Base-by-base conservation (phyloP, 1,140 invertebrate genomes). In the Drosophila lowei region DNA sequence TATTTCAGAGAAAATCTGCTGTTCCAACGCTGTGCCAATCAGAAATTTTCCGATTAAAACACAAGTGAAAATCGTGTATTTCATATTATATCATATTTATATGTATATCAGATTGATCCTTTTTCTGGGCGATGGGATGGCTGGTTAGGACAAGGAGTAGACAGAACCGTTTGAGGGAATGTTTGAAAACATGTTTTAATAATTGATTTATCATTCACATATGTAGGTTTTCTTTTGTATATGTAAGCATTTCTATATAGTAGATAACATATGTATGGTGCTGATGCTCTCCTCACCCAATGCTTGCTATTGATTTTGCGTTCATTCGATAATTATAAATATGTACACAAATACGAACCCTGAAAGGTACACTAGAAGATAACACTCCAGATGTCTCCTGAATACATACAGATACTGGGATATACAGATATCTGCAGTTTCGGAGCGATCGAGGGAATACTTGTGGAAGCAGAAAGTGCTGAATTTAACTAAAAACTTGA, bases 111-210 rank as follows among this genome's bases (percentile, higher is more conserved):
- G n/a, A n/a, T n/a, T n/a, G n/a, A n/a, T n/a, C n/a, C n/a, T n/a
- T n/a, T n/a, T n/a, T n/a, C n/a, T n/a, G n/a, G n/a, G n/a, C n/a
- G n/a, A n/a, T n/a, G n/a, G 49, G 3, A 15, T 30, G 44, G 3
- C 7, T 5, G 15, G 13, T 52, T 1, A 2, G 3, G 16, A 13
- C 3, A 21, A 23, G 18, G 44, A 47, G 9, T 16, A 15, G 44
- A 18, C 16, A 18, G 44, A 46, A 6, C 5, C 49, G 16, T 67
- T 67, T 57, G 44, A 66, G 62, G 72, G 72, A 75, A 75, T 75
- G 72, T 75, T 75, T 74, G 72, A 64, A 74, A 74, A 74, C 70
- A 60, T 66, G 60, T 66, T 74, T 74, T 75, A 75, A 75, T 75
- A 67, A 60, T 74, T 75, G 61, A 66, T 67, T 67, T 74, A 60